These are phyloP conservation scores for Eurois occulta DNA, from an alignment of 2,888 invertebrate genomes.

Conservation along the genomic window DNA sequence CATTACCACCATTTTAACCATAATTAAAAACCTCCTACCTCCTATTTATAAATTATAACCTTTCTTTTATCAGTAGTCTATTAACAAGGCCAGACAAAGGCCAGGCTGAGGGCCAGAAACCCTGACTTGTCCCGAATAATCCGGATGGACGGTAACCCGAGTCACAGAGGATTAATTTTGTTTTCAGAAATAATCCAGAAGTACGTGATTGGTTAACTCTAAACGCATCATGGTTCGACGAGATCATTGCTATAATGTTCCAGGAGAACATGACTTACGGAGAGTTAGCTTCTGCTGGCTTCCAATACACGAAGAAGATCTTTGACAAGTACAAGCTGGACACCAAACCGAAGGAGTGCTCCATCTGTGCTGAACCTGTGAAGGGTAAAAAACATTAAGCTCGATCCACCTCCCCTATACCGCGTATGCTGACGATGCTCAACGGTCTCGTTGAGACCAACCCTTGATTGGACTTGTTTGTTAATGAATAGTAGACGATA, in stretches of 20 bases:
- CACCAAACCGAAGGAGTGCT: slow-evolving; percentile 72
- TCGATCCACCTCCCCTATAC: background rate
- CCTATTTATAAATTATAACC: too few relatives aligned
- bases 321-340: slow-evolving; percentile 34
- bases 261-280: slow-evolving; percentile 89
- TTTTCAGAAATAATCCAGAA: slow-evolving; percentile 87
- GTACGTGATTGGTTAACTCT: slow-evolving; percentile 92
- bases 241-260: slow-evolving; percentile 90
- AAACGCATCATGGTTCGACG: slow-evolving; percentile 92
- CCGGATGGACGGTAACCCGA: background rate
- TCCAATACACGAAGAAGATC: slow-evolving; percentile 64
- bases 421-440: background rate
- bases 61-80: too few relatives aligned
- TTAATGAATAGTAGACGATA: background rate
- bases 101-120: background rate
- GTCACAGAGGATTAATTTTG: background rate
- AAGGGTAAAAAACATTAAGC: slow-evolving; percentile 21
- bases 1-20: too few relatives aligned
- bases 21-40: too few relatives aligned
- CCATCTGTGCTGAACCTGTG: slow-evolving; percentile 66
- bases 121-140: background rate
- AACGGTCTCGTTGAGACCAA: background rate
- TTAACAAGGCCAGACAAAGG: too few relatives aligned
- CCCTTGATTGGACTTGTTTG: background rate
- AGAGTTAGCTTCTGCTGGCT: slow-evolving; percentile 68